phyloP scores from a whole-genome alignment of 2,797 vertebrate genomes.

The Sebastiscus albofasciatus region DNA sequence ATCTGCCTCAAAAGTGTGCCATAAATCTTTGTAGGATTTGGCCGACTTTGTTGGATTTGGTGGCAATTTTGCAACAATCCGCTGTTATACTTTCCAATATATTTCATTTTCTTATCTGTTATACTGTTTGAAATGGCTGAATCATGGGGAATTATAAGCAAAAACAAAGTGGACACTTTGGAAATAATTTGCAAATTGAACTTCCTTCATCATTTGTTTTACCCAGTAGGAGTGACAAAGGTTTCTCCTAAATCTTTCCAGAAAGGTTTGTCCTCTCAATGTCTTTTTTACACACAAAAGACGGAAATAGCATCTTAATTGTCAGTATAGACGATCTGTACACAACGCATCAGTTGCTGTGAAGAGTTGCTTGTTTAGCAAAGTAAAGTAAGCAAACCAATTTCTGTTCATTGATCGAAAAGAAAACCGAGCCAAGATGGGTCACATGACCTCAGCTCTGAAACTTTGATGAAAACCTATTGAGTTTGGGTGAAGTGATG shows the following conservation, averaged over 20 bases:
- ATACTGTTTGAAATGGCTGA: neutral
- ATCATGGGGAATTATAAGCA: neutral
- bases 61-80: neutral
- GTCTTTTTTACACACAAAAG: neutral
- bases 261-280: neutral
- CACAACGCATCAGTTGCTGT: neutral
- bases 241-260: neutral
- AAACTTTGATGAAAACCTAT: slow-evolving; percentile 52
- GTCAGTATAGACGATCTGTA: neutral
- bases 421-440: slow-evolving; percentile 17
- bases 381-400: neutral
- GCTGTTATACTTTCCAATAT: neutral
- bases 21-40: slow-evolving; percentile 21
- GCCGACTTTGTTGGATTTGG: neutral
- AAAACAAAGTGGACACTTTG: neutral
- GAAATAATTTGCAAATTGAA: neutral
- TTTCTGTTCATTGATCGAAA: slow-evolving; percentile 52
- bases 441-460: slow-evolving; percentile 36
- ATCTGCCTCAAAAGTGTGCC: slow-evolving; percentile 6
- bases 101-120: slow-evolving; percentile 5
- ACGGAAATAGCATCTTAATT: neutral
- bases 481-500: slow-evolving; percentile 45
- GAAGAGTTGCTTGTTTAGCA: slow-evolving; percentile 17
- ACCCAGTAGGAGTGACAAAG: neutral
- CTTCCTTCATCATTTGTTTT: neutral